Conservation (phyloP, 2,113 vertebrate species). For the Vireo altiloquus region DNA sequence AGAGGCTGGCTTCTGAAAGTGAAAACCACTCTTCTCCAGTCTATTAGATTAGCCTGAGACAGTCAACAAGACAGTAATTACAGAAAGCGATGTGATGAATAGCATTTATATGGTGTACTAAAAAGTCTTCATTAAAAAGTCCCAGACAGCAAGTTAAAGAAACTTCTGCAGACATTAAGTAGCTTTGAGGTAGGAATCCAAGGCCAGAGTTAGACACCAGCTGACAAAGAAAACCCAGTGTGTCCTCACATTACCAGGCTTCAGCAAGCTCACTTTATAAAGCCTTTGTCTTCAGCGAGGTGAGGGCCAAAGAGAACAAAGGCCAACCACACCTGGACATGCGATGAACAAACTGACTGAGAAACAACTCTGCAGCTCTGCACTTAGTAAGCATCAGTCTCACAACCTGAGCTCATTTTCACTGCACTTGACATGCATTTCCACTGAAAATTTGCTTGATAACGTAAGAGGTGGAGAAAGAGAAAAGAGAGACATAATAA, state of each 20-base stretch:
- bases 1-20: not conserved
- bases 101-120: not conserved
- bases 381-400: not conserved
- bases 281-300: not conserved
- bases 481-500: not conserved
- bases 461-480: not conserved
- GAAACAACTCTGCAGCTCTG: not conserved
- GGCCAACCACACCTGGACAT: not conserved
- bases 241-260: not conserved
- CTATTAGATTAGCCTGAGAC: slow-evolving; percentile 14
- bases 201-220: not conserved
- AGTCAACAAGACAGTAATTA: slow-evolving; percentile 25
- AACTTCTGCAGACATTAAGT: not conserved
- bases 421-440: not conserved
- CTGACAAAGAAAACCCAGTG: not conserved
- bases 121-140: slow-evolving; percentile 17
- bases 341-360: not conserved
- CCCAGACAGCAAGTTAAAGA: slow-evolving; percentile 11
- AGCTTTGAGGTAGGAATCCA: not conserved
- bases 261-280: not conserved
- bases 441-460: not conserved
- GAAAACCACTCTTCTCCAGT: slow-evolving; percentile 2
- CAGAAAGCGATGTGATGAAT: not conserved
- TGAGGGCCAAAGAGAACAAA: not conserved
- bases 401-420: not conserved